Conservation (phyloP, 2,888 invertebrate genomes). For the Halocaridina rubra region DNA sequence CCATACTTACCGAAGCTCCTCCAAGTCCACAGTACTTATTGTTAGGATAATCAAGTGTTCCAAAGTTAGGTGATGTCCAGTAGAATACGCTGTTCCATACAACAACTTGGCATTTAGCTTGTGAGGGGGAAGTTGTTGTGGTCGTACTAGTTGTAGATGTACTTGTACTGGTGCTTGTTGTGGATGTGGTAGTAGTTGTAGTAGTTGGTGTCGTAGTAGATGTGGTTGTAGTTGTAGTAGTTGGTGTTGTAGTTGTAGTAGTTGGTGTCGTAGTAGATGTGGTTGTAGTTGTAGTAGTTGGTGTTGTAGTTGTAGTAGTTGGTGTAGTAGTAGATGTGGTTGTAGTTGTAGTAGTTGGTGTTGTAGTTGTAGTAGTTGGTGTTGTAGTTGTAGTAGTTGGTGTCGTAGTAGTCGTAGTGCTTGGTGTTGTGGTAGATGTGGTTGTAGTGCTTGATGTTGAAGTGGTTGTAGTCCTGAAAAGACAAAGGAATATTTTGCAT, state of each 20-base stretch:
- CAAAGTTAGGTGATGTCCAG: neutral
- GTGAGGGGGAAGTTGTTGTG: neutral
- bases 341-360: no score
- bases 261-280: no score
- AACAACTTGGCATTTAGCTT: neutral
- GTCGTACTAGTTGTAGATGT: neutral
- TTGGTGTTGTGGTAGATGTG: no score
- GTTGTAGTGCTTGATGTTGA: no score
- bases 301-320: no score
- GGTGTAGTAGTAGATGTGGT: no score
- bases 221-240: neutral
- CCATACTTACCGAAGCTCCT: neutral
- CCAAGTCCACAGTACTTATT: neutral
- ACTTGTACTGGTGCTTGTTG: neutral
- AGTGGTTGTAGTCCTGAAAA: no score
- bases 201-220: neutral
- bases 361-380: no score
- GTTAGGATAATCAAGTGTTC: neutral
- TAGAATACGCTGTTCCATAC: neutral
- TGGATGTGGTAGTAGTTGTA: neutral
- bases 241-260: neutral
- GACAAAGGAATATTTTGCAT: no score
- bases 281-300: no score
- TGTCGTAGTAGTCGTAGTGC: no score
- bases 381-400: no score